Base-by-base conservation (phyloP, 1,140 invertebrate genomes). In the Stenopsyche tienmushanensis region DNA sequence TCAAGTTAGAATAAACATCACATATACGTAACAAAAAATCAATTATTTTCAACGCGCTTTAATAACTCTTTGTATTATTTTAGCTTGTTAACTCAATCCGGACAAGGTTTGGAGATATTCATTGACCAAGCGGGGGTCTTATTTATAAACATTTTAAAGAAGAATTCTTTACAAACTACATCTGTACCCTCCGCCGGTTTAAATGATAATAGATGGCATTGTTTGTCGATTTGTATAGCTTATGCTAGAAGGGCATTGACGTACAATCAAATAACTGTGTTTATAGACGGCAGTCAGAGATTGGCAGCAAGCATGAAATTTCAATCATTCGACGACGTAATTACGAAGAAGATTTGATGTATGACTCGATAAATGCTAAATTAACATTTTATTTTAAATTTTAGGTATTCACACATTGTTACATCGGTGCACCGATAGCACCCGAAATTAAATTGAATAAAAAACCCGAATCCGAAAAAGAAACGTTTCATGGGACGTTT, bases 41-140 rank as follows among this genome's bases (percentile, higher is more conserved):
- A 47, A 44, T 8, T 47, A 1, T 55, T 55, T 15, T 34, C 9
- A 34, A 55, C 29, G 23, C 25, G 1, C 25, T 24, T 13, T 54
- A 21, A 1, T 21, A 2, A 64, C 18, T 26, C 1, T 47, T 57
- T 59, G 29, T 64, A 55, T 34, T 49, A 63, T 67, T 75, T 49
- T 71, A 86, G 84, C 57, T 77, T 87, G 67, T 72, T 79, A n/a
- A 83, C 82, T 9, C 78, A 72, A 66, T 74, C 76, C 58, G 82
- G 83, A 5, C 75, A 77, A 69, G 85, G 86, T 7, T 83, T 86
- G 64, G 86, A 88, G 74, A 81, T 83, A 1, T 87, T 86, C 68
- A 78, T 88, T 23, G 83, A 82, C 18, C 74, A 80, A 13, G 79
- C 83, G 62, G 81, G 82, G 2, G 77, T 77, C 53, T 73, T 88